These are phyloP conservation scores for Eucidaris tribuloides DNA, from an alignment of 35 echinoderm and acorn worm species.

Conservation along the genomic window DNA sequence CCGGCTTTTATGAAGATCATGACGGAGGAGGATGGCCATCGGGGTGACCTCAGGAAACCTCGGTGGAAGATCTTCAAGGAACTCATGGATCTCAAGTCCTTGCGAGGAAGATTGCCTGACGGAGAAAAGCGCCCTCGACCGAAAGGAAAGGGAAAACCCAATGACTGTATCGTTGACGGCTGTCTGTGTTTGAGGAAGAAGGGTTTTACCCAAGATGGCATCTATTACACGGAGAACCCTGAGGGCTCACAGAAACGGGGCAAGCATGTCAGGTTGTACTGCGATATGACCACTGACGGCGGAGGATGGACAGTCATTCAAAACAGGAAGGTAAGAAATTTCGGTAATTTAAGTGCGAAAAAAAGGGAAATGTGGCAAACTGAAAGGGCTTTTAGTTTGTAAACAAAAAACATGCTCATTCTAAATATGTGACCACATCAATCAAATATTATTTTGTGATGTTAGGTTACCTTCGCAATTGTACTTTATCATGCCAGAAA, in stretches of 20 bases:
- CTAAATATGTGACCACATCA: too few relatives aligned
- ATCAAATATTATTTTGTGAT: too few relatives aligned
- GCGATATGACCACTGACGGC: conserved; percentile 65
- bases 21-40: conserved; percentile 2
- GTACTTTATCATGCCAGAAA: too few relatives aligned
- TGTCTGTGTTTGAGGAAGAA: conserved; percentile 54
- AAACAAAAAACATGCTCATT: too few relatives aligned
- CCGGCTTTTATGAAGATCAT: background rate
- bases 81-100: conserved; percentile 3
- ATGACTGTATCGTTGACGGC: conserved; percentile 33
- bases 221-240: conserved; percentile 59
- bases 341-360: too few relatives aligned
- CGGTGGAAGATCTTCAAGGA: conserved; percentile 25
- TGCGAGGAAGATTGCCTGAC: background rate
- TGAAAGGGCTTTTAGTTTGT: too few relatives aligned
- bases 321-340: conserved; percentile 66
- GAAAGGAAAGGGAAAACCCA: background rate
- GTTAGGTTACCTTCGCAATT: too few relatives aligned
- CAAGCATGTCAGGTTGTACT: conserved; percentile 39
- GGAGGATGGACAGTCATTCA: conserved; percentile 92
- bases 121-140: conserved; percentile 16
- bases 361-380: too few relatives aligned
- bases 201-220: conserved; percentile 48
- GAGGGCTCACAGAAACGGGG: conserved; percentile 54
- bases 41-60: background rate